Base-by-base conservation (phyloP, 1,140 invertebrate genomes). In the Trachymyrmex septentrionalis region DNA sequence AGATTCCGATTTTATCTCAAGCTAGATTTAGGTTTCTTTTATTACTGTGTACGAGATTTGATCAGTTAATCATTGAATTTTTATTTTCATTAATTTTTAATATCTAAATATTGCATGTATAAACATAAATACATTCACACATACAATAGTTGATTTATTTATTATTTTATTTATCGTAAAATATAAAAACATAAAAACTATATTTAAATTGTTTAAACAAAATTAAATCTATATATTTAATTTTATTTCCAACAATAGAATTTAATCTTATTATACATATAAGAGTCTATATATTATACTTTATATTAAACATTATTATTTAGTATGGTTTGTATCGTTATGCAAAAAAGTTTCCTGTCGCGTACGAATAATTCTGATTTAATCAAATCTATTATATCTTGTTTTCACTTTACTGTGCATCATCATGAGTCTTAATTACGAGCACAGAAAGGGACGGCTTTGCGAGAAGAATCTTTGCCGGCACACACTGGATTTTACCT, bases 1-100 rank as follows among this genome's bases (percentile, higher is more conserved):
- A 61, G 38, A 84, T 75, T 72, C n/a, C 55, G 55, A 84, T 84
- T 75, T 73, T 84, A 84, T 84, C 69, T 81, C 21, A 4, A 19
- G 27, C 55, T 57, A 44, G 24, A 61, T 44, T 14, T 27, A 44
- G 19, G 73, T 73, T 75, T 84, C 38, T 61, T 75, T 75, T 63
- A 61, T 73, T 34, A 34, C 16, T 27, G 12, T 14, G 0, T 67
- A 48, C 24, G 19, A 73, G 19, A 61, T 24, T 21, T 44, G 14
- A 84, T 61, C 55, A 7, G 4, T 61, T 59, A 59, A 73, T 82
- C 19, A 7, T n/a, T 7, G 14, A 30, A 48, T 30, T 82, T 24
- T 69, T 30, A 14, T 21, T n/a, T 16, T 4, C 34, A 14, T 61
- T 16, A 16, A 16, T 27, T 30, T 57, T n/a, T 24, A 24, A 78